Evolutionary conservation across 2,113 vertebrate genomes (phyloP).

Genomic region (Antidorcas marsupialis): DNA sequence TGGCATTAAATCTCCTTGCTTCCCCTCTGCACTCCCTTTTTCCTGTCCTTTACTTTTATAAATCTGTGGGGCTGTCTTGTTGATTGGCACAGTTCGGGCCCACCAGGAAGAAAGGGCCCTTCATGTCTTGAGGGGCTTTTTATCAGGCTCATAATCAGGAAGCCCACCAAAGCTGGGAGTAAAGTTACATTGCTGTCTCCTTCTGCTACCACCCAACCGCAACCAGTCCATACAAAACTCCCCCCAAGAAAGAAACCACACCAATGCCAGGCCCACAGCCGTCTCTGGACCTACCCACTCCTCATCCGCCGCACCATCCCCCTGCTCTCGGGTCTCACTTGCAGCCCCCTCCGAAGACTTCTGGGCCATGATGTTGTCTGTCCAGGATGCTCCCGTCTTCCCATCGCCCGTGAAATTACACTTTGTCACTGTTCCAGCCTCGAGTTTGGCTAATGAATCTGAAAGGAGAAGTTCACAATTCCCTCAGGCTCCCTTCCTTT

Average conservation of each 20-base stretch:
- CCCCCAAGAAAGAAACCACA: background rate
- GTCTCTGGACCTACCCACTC: conserved; percentile 85
- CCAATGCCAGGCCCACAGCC: rapidly evolving
- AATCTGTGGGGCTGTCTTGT: background rate
- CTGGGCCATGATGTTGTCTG: conserved; percentile 90
- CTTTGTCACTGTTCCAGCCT: conserved; percentile 87
- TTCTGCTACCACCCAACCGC: background rate
- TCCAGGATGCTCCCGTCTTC: conserved; percentile 87
- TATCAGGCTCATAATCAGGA: background rate
- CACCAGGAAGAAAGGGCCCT: background rate
- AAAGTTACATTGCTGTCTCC: background rate
- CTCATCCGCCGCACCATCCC: conserved; percentile 86
- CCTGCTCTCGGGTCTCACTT: conserved; percentile 58
- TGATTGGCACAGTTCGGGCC: background rate
- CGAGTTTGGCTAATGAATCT: conserved; percentile 89
- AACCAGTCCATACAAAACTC: background rate
- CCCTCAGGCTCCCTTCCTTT: background rate
- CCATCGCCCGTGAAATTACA: conserved; percentile 91
- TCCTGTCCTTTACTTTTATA: background rate
- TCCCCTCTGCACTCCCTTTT: background rate
- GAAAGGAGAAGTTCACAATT: background rate
- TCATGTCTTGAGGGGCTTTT: background rate
- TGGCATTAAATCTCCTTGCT: background rate
- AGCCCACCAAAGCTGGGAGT: background rate
- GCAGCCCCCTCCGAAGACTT: conserved; percentile 66